Evolutionary conservation across 2,888 invertebrate species (phyloP), one percentile per base, ranked within the genome.

Genomic region (Amiota mariae): DNA sequence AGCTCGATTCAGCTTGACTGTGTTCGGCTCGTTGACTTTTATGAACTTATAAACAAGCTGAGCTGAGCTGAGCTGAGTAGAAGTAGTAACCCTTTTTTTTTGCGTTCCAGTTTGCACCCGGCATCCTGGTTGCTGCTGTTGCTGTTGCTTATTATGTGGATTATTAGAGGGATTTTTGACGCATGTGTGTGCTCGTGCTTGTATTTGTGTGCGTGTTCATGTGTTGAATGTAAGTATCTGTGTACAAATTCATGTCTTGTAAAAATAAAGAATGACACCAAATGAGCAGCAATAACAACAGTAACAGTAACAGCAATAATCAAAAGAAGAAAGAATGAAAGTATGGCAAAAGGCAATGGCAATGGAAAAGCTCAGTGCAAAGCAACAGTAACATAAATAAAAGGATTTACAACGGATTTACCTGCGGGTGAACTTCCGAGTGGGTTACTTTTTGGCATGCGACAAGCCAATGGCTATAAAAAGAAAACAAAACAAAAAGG

Each of bases 1-100:
- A 36, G 4, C 73, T 72, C 77, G 48, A 47, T 15, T 64, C 74
- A 51, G 18, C 72, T 72, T 75, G 51, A 51, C 67, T 68, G 74
- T 77, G 75, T 78, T 74, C 76, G 81, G 79, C 87, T 88, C 88
- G 88, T 88, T 88, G 87, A 87, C 84, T 88, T 88, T 88, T 88
- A 88, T 88, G 88, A 88, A 88, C 89, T 88, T 88, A 87, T 88
- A 88, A 88, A 88, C 88, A 88, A 87, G 80, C 70, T 36, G 54
- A 67, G 47, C n/a, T 36, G 54, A 67, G 47, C n/a, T 36, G 36
- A 36, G 36, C 36, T 36, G 36, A 36, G 36, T 36, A 36, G 36
- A 36, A 36, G 36, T 57, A 67, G 75, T 84, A 84, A 84, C 86
- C 84, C 86, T 84, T 84, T 77, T 76, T 75, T 76, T 48, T 67